phyloP scores from a whole-genome alignment of 1,140 invertebrate species.

The Scaptomyza hsui region DNA sequence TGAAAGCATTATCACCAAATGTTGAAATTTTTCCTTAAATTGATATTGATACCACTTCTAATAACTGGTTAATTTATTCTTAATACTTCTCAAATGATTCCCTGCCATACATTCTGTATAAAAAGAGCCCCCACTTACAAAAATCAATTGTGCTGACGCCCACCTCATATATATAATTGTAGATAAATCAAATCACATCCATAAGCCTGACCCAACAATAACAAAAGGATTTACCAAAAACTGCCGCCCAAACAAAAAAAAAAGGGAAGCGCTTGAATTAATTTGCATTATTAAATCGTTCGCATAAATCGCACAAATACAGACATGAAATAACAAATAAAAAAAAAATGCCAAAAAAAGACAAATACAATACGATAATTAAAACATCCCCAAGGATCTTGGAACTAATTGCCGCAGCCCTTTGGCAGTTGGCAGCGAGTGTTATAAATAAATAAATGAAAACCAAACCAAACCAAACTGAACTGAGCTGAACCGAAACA shows the following conservation, averaged over 20 bases:
- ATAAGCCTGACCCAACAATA: slow-evolving; percentile 35
- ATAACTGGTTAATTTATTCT: too few species aligned
- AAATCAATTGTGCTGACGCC: slow-evolving; percentile 34
- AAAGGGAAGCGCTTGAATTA: slow-evolving; percentile 48
- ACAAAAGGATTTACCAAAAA: slow-evolving; percentile 20
- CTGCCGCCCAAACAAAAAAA: slow-evolving; percentile 25
- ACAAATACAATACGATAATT: slow-evolving; percentile 62
- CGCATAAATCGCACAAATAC: slow-evolving; percentile 50
- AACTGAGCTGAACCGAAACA: slow-evolving; percentile 23
- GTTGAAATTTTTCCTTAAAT: too few species aligned
- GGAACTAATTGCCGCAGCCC: slow-evolving; percentile 64
- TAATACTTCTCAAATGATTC: slow-evolving; percentile 1
- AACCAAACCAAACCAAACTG: slow-evolving; percentile 20
- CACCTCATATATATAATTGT: slow-evolving; percentile 16
- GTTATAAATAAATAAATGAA: slow-evolving; percentile 63
- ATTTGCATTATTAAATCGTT: slow-evolving; percentile 68
- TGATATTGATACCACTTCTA: too few species aligned
- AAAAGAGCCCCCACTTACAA: slow-evolving; percentile 5
- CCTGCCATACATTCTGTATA: neutral
- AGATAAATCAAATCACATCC: slow-evolving; percentile 48
- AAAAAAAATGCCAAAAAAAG: slow-evolving; percentile 3
- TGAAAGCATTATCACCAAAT: too few species aligned
- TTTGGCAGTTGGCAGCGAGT: slow-evolving; percentile 49
- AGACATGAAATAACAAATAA: slow-evolving; percentile 25
- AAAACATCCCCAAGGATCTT: slow-evolving; percentile 63